Base-by-base conservation (phyloP, 2,797 vertebrate genomes). In the Acipenser ruthenus region DNA sequence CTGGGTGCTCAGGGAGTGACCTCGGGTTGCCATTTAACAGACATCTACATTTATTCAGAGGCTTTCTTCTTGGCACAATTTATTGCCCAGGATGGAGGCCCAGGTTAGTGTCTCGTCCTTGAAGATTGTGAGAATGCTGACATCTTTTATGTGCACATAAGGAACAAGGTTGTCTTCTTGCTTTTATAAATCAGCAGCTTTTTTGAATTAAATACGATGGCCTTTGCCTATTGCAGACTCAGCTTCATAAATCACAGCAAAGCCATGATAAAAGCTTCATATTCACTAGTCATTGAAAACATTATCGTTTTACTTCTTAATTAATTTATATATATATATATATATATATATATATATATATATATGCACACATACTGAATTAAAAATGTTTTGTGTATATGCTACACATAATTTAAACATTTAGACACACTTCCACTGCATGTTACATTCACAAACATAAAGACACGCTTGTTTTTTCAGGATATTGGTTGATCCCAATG, bases 151-250 rank as follows among this genome's bases (percentile, higher is more conserved):
- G 55, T 58, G 55, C 10, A 58, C 13, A 58, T 12, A n/a, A 58
- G 55, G 55, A 58, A 58, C 12, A 58, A 58, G 55, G 55, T 58
- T 58, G 55, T 58, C 55, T 10, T n/a, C 55, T 58, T 11, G 55
- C 55, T 58, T 58, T 58, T 58, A 58, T 58, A 58, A 58, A 58
- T 58, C 55, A 58, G 55, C 55, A 58, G 55, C 55, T 58, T 58
- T 58, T 37, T n/a, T 8, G 55, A 58, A 58, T 58, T 58, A 58
- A 58, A 58, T 58, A 58, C 11, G 6, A 1, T 58, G 55, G 55
- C 55, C 55, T 58, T 58, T 58, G 55, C 9, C 55, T 58, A 58
- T 58, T 58, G 10, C n/a, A n/a, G 6, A 58, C 10, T 58, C 55
- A 58, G 55, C 55, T 58, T 13, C 55, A 58, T 58, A 10, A 58